Conservation (phyloP, 2,113 vertebrate genomes). For the Chrysemys picta region DNA sequence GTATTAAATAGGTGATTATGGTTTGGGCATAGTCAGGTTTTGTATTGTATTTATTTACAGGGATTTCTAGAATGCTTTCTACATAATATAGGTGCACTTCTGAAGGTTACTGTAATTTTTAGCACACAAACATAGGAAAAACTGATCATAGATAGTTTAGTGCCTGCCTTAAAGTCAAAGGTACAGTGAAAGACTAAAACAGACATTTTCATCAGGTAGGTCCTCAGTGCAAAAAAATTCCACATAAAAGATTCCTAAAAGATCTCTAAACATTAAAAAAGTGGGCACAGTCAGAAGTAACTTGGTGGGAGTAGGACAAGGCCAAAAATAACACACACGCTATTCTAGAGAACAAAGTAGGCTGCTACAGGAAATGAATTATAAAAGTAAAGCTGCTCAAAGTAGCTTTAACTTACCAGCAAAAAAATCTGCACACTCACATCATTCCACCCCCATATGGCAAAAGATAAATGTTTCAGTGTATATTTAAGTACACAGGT, state of each 20-base stretch:
- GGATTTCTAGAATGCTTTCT: not conserved
- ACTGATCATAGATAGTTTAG: not conserved
- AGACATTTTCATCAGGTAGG: not conserved
- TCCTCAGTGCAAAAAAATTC: not conserved
- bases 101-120: not conserved
- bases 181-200: not conserved
- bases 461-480: not conserved
- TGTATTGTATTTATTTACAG: not conserved
- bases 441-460: not conserved
- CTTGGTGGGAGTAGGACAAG: not conserved
- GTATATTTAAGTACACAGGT: not conserved
- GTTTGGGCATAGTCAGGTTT: not conserved
- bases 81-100: not conserved
- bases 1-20: not conserved
- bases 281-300: not conserved
- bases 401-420: not conserved
- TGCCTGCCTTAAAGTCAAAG: not conserved
- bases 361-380: accelerated
- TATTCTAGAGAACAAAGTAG: not conserved
- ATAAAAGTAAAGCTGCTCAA: not conserved
- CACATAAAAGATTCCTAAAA: not conserved
- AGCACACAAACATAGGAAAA: not conserved
- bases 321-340: not conserved
- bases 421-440: not conserved
- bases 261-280: not conserved